These are phyloP conservation scores for Bombus soroeensis DNA, from an alignment of 1,140 invertebrate species.

Conservation along the genomic window DNA sequence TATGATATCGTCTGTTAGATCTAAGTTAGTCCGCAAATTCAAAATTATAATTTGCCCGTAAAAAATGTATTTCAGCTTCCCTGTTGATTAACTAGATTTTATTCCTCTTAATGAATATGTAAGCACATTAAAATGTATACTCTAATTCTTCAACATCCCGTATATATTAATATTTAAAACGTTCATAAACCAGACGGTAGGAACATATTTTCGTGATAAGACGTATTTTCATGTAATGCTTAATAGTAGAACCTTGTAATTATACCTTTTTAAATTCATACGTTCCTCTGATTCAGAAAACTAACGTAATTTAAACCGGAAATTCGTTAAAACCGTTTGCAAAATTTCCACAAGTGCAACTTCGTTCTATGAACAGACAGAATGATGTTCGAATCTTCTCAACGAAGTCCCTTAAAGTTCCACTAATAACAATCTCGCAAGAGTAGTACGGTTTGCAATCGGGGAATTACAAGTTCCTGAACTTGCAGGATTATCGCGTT, in stretches of 20 bases:
- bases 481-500: slow-evolving; percentile 44
- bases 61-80: too few species aligned
- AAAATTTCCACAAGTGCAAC: neutral
- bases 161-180: too few species aligned
- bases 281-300: too few species aligned
- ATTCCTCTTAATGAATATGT: neutral
- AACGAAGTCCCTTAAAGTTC: slow-evolving; percentile 4
- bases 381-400: neutral
- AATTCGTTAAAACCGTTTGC: neutral
- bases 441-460: slow-evolving; percentile 1
- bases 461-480: slow-evolving; percentile 27
- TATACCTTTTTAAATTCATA: neutral
- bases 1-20: too few species aligned
- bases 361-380: neutral
- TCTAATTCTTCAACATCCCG: neutral
- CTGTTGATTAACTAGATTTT: neutral
- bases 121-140: too few species aligned
- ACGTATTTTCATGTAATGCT: neutral
- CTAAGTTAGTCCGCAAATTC: too few species aligned
- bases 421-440: slow-evolving; percentile 21
- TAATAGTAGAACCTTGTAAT: neutral
- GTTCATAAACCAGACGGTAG: neutral
- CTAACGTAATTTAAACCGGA: neutral
- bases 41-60: too few species aligned
- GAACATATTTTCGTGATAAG: neutral